A percentile compares a stretch with the other conserved stretches of the same genome.
Conservation (phyloP, 2,888 invertebrate species). For the Norana najaformis region DNA sequence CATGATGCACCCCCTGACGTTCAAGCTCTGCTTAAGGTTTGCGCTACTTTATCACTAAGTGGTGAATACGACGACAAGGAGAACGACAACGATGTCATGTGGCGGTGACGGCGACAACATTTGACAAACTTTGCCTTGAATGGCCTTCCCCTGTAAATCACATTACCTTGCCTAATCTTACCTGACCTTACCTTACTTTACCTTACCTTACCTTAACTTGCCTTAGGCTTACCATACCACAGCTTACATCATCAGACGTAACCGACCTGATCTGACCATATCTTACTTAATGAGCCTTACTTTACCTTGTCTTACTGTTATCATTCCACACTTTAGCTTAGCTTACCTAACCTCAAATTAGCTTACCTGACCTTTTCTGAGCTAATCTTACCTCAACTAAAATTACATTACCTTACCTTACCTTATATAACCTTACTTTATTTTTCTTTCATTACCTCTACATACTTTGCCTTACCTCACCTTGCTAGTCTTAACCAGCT, state of each 20-base stretch:
- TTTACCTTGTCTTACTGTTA: too few relatives aligned
- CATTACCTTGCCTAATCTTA: not conserved
- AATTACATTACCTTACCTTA: too few relatives aligned
- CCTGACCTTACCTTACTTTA: not conserved
- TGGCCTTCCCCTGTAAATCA: not conserved
- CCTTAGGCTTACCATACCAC: not conserved
- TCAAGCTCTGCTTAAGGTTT: constrained; percentile 81
- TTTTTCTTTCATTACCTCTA: too few relatives aligned
- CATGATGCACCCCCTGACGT: constrained; percentile 87
- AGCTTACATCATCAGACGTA: too few relatives aligned
- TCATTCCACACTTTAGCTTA: not conserved
- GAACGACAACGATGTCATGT: not conserved
- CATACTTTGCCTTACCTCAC: not conserved
- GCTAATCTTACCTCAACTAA: not conserved
- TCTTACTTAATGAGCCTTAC: too few relatives aligned
- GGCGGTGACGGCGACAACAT: too few relatives aligned
- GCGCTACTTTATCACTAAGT: constrained; percentile 27
- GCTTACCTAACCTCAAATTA: not conserved
- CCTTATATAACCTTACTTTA: not conserved
- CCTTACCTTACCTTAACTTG: not conserved
- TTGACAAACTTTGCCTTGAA: too few relatives aligned
- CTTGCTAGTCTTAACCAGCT: not conserved
- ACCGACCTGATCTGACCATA: not conserved
- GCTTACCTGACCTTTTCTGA: not conserved
- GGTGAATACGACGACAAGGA: not conserved